Evolutionary conservation across 1,140 invertebrate genomes (phyloP), one percentile per base, ranked within the genome.

Genomic region (Drosophila trapezifrons): DNA sequence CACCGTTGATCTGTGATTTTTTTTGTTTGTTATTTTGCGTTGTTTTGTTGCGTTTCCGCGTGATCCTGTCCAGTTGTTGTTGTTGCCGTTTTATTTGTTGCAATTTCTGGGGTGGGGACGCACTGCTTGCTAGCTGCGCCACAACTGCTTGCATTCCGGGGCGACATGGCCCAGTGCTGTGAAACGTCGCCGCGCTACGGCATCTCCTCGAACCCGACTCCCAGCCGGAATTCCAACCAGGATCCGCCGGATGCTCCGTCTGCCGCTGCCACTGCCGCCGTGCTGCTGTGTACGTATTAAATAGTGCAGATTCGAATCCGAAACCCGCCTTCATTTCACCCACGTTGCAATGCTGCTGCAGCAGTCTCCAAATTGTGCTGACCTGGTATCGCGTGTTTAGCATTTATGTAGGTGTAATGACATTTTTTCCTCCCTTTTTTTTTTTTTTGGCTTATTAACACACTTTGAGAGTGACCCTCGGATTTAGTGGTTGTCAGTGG

Each of bases 91-190:
- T 20, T 32, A 8, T 35, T 52, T 35, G 4, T 52, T 52, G 49
- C 5, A 52, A 52, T 18, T 37, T 37, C 22, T n/a, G 51, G 51
- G 51, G 32, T 32, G 18, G 32, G 51, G 13, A 54, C 32, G 32
- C 55, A 64, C 60, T 60, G 55, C 54, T 63, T 63, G 37, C 37
- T 20, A 8, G 18, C 25, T 29, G 60, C 25, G 25, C 60, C 40
- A 17, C 27, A 22, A 64, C 58, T 63, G 63, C 42, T 37, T 37
- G 42, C 32, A 71, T 71, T 71, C 35, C 45, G 54, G 45, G 25
- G 51, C 71, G 20, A 49, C 40, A 82, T 85, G 82, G 82, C 81
- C 37, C 82, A 85, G 55, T 81, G 78, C 66, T 81, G 73, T 49
- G 78, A 76, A 47, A 79, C 75, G 35, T 38, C 69, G 22, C 32